Evolutionary conservation across 2,113 vertebrate species (phyloP).

Genomic region (Ibidorhyncha struthersii): DNA sequence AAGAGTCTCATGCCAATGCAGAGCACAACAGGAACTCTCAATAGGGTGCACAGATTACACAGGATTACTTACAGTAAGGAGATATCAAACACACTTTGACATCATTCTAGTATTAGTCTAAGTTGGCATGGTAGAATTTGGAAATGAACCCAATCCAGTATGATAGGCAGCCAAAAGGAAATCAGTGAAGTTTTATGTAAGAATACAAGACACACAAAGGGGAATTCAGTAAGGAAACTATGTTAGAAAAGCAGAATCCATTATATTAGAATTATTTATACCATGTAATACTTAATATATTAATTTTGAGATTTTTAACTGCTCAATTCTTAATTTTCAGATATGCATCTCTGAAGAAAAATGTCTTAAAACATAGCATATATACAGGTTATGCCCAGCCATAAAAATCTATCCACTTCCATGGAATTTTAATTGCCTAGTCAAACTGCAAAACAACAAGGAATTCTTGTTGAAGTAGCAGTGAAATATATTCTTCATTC

Average conservation of each 20-base stretch:
- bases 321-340: background rate
- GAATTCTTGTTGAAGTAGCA: background rate
- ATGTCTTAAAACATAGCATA: background rate
- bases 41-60: background rate
- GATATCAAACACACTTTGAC: background rate
- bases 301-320: background rate
- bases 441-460: conserved; percentile 13
- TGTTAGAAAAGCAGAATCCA: conserved; percentile 60
- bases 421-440: background rate
- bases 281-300: background rate
- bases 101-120: background rate
- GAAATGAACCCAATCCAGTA: background rate
- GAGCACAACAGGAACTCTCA: background rate
- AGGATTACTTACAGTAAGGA: background rate
- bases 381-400: background rate
- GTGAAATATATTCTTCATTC: conserved; percentile 1
- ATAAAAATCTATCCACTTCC: background rate
- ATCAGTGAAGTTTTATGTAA: background rate
- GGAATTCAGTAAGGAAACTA: background rate
- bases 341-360: conserved; percentile 21
- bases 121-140: background rate
- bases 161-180: background rate
- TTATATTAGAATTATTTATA: background rate
- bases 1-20: background rate
- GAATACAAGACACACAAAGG: background rate